phyloP scores from a whole-genome alignment of 2,797 vertebrate species.

The Siniperca undulata region DNA sequence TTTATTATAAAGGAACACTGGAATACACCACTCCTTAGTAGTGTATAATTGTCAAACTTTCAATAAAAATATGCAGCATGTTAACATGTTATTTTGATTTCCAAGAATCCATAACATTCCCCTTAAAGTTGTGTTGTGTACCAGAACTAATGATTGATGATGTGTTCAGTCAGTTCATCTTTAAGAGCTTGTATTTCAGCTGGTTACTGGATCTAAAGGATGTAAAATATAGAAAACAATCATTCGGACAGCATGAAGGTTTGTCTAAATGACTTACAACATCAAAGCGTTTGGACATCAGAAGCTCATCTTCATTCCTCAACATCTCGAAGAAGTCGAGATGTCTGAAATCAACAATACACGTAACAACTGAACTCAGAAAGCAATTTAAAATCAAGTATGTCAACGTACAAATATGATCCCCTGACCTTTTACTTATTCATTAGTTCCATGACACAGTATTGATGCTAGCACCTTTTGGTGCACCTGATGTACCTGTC shows the following conservation, averaged over 20 bases:
- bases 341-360: conserved; percentile 84
- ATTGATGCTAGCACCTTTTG: not conserved
- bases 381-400: not conserved
- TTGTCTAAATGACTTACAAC: conserved; percentile 78
- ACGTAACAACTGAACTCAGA: not conserved
- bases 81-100: not conserved
- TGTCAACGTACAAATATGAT: not conserved
- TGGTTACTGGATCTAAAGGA: not conserved
- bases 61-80: not conserved
- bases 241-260: not conserved
- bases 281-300: conserved; percentile 93
- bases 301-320: conserved; percentile 93
- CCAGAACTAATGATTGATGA: not conserved
- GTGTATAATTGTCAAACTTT: not conserved
- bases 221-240: not conserved
- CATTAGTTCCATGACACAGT: not conserved
- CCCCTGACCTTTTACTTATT: not conserved
- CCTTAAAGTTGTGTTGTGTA: not conserved
- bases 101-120: not conserved
- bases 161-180: not conserved
- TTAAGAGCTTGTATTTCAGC: not conserved
- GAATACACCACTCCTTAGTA: not conserved
- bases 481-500: conserved; percentile 85
- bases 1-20: not conserved
- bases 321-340: conserved; percentile 97